phyloP scores from a whole-genome alignment of 2,797 vertebrate genomes.

The Enteromius mattozi region DNA sequence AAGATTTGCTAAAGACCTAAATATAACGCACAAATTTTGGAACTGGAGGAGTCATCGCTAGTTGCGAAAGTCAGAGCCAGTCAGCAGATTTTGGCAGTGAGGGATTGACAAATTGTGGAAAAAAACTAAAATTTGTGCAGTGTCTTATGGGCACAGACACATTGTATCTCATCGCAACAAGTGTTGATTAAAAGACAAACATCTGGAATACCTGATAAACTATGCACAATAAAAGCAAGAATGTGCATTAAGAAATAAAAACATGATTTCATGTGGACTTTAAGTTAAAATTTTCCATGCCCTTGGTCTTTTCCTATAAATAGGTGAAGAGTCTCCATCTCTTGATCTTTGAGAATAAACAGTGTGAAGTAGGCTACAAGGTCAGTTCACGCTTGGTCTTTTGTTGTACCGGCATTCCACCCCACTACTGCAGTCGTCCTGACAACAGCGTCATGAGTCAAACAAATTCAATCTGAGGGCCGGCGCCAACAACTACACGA shows the following conservation, averaged over 20 bases:
- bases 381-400: constrained; percentile 66
- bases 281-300: background rate
- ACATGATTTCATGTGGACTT: background rate
- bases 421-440: constrained; percentile 61
- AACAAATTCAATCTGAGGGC: constrained; percentile 66
- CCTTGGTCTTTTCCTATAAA: constrained; percentile 26
- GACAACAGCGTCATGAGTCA: constrained; percentile 74
- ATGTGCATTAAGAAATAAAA: background rate
- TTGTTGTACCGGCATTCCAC: constrained; percentile 72
- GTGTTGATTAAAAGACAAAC: background rate
- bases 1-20: background rate
- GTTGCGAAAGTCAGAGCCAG: background rate
- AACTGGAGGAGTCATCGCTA: background rate
- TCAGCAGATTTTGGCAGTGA: background rate
- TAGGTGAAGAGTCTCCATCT: constrained; percentile 9
- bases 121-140: background rate
- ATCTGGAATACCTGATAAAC: background rate
- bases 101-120: background rate
- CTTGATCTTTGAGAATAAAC: constrained; percentile 72
- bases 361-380: constrained; percentile 76
- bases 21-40: background rate
- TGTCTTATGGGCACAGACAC: background rate
- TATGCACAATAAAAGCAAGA: background rate
- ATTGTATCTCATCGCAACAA: background rate
- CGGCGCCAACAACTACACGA: constrained; percentile 53